Percentiles rank a stretch among this genome's conserved stretches.
Conservation (phyloP, 2,888 invertebrate genomes). For the Latrodectus elegans region DNA sequence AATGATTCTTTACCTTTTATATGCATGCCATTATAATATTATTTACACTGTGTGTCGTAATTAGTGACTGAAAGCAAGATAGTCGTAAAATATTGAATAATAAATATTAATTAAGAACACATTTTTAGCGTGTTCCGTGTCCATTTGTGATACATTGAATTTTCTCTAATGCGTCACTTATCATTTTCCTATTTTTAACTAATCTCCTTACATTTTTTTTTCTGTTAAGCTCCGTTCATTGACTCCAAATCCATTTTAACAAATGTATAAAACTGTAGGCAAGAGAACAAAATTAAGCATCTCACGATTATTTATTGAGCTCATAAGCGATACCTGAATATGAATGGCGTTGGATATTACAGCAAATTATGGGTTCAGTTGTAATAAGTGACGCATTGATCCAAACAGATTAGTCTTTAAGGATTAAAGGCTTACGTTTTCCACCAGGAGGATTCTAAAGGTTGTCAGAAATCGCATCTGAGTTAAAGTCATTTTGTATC, state of each 20-base stretch:
- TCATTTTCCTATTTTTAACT: no score
- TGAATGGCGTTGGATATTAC: conserved; percentile 59
- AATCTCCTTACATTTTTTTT: no score
- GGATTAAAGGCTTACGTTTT: conserved; percentile 64
- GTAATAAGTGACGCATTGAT: conserved; percentile 58
- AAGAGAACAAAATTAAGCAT: conserved; percentile 33
- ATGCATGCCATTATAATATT: no score
- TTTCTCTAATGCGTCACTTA: no score
- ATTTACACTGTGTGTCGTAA: no score
- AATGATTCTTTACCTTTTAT: no score
- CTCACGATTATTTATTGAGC: conserved; percentile 46
- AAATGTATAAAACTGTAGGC: neutral
- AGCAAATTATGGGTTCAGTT: conserved; percentile 62
- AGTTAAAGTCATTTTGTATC: conserved; percentile 57
- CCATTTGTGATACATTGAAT: no score
- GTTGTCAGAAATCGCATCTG: conserved; percentile 64
- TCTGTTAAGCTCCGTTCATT: neutral
- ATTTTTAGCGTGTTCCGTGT: no score
- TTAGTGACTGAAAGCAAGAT: no score
- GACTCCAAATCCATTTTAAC: neutral
- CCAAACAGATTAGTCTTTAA: conserved; percentile 53
- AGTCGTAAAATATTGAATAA: no score
- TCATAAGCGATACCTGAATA: conserved; percentile 59
- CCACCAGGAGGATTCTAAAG: conserved; percentile 41
- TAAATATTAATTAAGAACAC: no score